phyloP scores from a whole-genome alignment of 1,140 invertebrate species.

The Triops longicaudatus region DNA sequence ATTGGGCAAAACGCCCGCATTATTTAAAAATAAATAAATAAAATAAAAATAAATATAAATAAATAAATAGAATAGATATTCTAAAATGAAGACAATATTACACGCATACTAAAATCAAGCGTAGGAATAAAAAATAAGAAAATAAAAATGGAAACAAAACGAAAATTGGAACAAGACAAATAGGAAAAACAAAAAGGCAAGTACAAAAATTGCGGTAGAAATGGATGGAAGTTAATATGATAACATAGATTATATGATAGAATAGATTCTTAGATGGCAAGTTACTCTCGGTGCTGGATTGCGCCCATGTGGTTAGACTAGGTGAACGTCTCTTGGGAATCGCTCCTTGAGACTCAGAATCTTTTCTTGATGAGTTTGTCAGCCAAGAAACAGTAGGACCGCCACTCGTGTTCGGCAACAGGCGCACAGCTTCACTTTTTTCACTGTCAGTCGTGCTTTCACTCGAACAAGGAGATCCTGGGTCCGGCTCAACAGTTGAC shows the following conservation, averaged over 20 bases:
- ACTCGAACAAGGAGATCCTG: neutral
- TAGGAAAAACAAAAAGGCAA: no score
- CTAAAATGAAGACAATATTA: no score
- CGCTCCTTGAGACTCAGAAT: neutral
- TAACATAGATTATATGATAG: no score
- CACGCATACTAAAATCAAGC: no score
- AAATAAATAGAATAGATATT: no score
- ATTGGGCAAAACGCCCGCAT: no score
- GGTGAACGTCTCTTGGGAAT: neutral
- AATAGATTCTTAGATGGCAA: neutral
- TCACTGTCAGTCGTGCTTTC: constrained; percentile 21
- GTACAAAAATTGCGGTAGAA: no score
- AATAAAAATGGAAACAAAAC: no score
- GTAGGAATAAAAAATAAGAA: no score
- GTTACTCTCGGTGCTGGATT: neutral
- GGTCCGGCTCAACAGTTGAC: neutral
- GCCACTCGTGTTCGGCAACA: constrained; percentile 15
- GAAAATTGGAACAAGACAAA: no score
- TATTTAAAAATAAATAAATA: no score
- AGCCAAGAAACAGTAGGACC: neutral
- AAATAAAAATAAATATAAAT: no score
- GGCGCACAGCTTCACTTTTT: constrained; percentile 25
- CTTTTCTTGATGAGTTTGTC: neutral
- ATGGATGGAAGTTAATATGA: neutral
- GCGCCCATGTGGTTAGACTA: neutral